Evolutionary conservation across 2,888 invertebrate genomes (phyloP).

Genomic region (Cremastinae sp.): DNA sequence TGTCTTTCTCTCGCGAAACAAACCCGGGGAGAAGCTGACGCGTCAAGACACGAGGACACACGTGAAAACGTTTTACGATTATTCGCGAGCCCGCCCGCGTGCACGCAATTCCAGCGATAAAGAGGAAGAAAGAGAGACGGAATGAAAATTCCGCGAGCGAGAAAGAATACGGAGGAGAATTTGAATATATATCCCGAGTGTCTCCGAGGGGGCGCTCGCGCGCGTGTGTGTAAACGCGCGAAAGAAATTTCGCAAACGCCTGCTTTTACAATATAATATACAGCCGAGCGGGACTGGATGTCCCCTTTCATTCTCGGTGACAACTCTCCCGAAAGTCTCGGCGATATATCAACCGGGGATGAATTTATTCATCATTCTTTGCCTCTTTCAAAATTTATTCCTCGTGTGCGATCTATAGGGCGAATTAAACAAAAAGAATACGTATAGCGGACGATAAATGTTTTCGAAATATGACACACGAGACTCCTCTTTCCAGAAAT

Average conservation of each 20-base stretch:
- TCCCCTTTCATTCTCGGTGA: conserved; percentile 63
- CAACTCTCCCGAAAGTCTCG: conserved; percentile 36
- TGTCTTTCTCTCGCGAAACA: background rate
- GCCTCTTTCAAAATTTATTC: conserved; percentile 16
- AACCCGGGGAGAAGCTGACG: conserved; percentile 10
- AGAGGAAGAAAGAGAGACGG: conserved; percentile 22
- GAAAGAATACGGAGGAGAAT: conserved; percentile 20
- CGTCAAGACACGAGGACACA: conserved; percentile 24
- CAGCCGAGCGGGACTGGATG: conserved; percentile 33
- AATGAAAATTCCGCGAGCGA: background rate
- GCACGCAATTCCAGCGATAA: conserved; percentile 47
- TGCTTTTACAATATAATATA: conserved; percentile 58
- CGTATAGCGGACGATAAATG: no score
- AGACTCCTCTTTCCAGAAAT: no score
- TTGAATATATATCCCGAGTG: conserved; percentile 50
- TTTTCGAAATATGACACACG: no score
- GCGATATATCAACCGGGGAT: conserved; percentile 42
- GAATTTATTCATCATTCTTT: conserved; percentile 50
- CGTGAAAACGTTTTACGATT: conserved; percentile 57
- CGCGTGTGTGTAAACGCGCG: conserved; percentile 38
- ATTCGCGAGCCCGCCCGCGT: conserved; percentile 61
- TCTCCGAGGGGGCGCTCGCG: conserved; percentile 4
- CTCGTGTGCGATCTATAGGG: background rate
- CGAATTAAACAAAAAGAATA: conserved; percentile 9
- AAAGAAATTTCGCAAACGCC: conserved; percentile 64